Evolutionary conservation across 2,888 invertebrate species (phyloP), one percentile per base, ranked within the genome.

Genomic region (Drosophila leonis): DNA sequence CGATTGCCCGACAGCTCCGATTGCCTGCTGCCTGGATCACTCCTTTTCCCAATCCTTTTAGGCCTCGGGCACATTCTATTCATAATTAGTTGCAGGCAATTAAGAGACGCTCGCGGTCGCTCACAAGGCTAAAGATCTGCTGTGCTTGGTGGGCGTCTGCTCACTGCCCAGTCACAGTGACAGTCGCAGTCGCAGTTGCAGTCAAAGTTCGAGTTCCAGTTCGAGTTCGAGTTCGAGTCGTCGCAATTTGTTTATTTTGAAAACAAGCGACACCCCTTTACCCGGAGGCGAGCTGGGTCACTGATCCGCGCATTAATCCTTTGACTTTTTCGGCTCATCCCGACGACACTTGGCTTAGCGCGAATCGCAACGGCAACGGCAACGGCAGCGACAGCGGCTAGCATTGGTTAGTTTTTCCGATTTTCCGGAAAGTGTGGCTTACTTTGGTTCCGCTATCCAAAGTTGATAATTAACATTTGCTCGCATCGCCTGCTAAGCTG

Each of bases 31-130:
- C 46, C 68, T 27, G 48, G 46, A 62, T 88, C 84, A 88, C 80
- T 90, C 81, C 88, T 88, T 90, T 82, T 61, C 51, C 52, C 49
- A 64, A 59, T 60, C 75, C 62, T 60, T 68, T 72, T 20, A 2
- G 39, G 31, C 31, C 29, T 12, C 15, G 18, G 56, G 62, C 70
- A 65, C 41, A 49, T 55, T 61, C 84, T 82, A 79, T 88, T 90
- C 89, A 90, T 88, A 88, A 88, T 88, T 88, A 89, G 89, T 87
- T 88, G 75, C 89, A 89, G 89, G 75, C 88, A 90, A 88, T 88
- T 90, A 88, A 83, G 69, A 67, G 60, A 57, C 54, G 72, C 79
- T 78, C 86, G 86, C 78, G 81, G 89, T 85, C 74, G 74, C 82
- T 72, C 63, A 65, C 82, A 87, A 87, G 84, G 81, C 46, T 59